Conservation (phyloP, 92 coral and sea anemone genomes). For the Chrysogorgia sp. region DNA sequence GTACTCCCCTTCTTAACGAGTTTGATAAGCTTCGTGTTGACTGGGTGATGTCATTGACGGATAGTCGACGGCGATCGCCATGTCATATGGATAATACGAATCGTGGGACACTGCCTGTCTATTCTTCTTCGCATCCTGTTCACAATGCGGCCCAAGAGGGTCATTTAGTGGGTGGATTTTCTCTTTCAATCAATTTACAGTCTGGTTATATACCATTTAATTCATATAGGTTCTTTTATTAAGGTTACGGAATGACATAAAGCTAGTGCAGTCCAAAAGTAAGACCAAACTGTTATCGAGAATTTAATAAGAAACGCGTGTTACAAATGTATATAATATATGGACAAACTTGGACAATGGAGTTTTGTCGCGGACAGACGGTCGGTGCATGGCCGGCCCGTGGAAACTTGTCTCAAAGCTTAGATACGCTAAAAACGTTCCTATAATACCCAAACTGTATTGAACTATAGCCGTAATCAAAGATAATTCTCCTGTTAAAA, state of each 20-base stretch:
- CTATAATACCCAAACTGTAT: too few species aligned
- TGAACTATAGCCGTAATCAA: too few species aligned
- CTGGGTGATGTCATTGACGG: conserved; percentile 32
- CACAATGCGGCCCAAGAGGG: conserved; percentile 15
- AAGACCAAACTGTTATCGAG: too few species aligned
- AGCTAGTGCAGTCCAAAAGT: too few species aligned
- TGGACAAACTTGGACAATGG: too few species aligned
- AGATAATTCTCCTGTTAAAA: too few species aligned
- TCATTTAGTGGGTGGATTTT: conserved; percentile 9
- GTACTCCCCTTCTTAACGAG: conserved; percentile 6
- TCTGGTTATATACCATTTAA: background rate
- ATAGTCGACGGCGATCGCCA: conserved; percentile 1
- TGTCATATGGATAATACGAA: conserved; percentile 26
- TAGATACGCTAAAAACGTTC: too few species aligned
- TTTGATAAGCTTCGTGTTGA: conserved; percentile 21
- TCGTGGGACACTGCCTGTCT: conserved; percentile 18
- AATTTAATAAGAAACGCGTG: too few species aligned
- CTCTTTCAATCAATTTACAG: background rate
- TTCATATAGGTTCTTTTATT: background rate
- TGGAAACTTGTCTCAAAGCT: too few species aligned
- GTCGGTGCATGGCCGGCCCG: too few species aligned
- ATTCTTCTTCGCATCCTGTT: conserved; percentile 21
- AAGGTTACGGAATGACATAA: background rate
- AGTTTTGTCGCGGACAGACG: too few species aligned
- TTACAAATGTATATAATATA: too few species aligned